A percentile compares a stretch with the other conserved stretches of the same genome.
Conservation (phyloP, 2,888 invertebrate genomes). For the Drosophila multiciliata region DNA sequence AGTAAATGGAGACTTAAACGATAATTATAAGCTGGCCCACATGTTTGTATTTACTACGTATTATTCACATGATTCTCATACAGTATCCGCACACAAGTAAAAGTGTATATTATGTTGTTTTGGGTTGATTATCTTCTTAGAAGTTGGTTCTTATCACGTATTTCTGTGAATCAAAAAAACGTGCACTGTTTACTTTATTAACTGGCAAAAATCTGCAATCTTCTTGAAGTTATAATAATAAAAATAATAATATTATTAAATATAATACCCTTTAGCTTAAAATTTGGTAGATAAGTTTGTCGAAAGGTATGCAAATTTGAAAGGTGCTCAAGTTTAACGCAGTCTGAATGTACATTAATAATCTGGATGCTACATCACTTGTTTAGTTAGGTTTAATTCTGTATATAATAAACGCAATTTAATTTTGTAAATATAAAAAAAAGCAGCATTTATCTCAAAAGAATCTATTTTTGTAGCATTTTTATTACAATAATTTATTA, state of each 20-base stretch:
- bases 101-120: background rate
- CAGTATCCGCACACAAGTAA: background rate
- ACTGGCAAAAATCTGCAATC: background rate
- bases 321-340: background rate
- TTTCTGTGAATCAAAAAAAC: background rate
- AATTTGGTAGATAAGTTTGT: background rate
- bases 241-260: background rate
- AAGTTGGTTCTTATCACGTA: background rate
- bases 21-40: slow-evolving; percentile 45
- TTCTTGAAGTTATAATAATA: background rate
- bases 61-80: background rate
- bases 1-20: slow-evolving; percentile 33
- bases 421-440: no score
- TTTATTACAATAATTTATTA: background rate
- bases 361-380: background rate
- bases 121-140: background rate
- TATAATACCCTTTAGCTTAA: background rate
- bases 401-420: background rate
- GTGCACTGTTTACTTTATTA: background rate
- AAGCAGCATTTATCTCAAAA: background rate
- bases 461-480: background rate
- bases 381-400: background rate
- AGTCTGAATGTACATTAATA: background rate
- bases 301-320: background rate
- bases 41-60: background rate